These are phyloP conservation scores for Mus spretus DNA, from an alignment of 2,797 vertebrate genomes.

Conservation along the genomic window DNA sequence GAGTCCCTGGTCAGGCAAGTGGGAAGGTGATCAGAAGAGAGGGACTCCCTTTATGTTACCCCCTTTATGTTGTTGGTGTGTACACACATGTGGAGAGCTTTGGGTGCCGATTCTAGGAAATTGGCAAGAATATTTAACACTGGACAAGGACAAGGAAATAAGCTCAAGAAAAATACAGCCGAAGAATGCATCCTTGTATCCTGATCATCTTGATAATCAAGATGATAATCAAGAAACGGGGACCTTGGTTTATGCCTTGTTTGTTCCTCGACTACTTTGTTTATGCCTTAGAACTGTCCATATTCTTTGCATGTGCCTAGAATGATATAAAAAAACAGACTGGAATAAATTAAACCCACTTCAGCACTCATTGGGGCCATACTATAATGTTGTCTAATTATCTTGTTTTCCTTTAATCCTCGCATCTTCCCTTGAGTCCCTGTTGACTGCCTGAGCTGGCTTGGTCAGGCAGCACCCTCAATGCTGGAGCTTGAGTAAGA, in stretches of 20 bases:
- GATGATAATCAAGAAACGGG: not conserved
- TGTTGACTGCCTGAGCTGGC: not conserved
- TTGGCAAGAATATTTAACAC: not conserved
- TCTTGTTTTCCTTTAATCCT: not conserved
- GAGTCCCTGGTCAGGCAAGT: not conserved
- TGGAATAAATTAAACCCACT: not conserved
- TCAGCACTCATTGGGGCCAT: not conserved
- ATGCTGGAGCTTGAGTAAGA: not conserved
- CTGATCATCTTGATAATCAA: not conserved
- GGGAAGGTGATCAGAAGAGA: not conserved
- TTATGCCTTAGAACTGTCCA: not conserved
- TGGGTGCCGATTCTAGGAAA: not conserved
- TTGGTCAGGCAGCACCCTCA: not conserved
- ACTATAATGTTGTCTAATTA: not conserved
- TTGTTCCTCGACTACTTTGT: not conserved
- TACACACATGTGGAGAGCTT: not conserved
- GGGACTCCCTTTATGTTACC: not conserved
- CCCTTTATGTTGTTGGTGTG: not conserved
- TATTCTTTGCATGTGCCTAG: not conserved
- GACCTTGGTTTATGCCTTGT: not conserved
- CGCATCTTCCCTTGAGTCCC: not conserved
- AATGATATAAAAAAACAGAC: not conserved
- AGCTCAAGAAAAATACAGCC: not conserved
- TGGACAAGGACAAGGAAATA: not conserved
- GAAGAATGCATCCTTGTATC: not conserved